Base-by-base conservation (phyloP, 2,888 invertebrate species). In the Microctonus brassicae region DNA sequence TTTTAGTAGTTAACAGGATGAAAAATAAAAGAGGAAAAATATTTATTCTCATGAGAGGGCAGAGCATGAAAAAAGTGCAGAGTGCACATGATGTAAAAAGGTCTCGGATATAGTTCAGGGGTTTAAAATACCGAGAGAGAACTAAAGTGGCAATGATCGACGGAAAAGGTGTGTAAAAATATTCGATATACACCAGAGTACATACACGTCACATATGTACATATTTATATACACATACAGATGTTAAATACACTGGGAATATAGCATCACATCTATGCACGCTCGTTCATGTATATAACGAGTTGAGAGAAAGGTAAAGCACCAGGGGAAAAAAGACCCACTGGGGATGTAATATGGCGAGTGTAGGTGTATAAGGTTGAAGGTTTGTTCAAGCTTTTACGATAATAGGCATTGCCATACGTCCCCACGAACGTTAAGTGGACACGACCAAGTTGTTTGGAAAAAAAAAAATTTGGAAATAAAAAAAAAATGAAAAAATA, bases 351-450 rank as follows among this genome's bases (percentile, higher is more conserved):
- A 34, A 53, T 36, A n/a, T n/a, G n/a, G 65, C 47, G 22, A 24
- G 34, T 61, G 61, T 62, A n/a, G n/a, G n/a, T n/a, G n/a, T n/a
- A n/a, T n/a, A n/a, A 66, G 65, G 57, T 66, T 62, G 72, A 74
- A 74, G 69, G 76, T 67, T 53, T 70, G 69, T 75, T 73, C 61
- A 71, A 73, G 74, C 73, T 76, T 72, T 75, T 70, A 76, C 69
- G 70, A 47, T 68, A 76, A 74, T 70, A 71, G 65, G 64, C 55
- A 58, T 55, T 57, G 66, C 66, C 39, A 57, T 66, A 20, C 39
- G 26, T 36, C n/a, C 36, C n/a, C 36, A 57, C 39, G 20, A 42
- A 36, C 66, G n/a, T 66, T 66, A 57, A 66, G 66, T 58, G 66
- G 57, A 57, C 57, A 52, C 55, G 55, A 57, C 24, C 29, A 55